Evolutionary conservation across 2,113 vertebrate genomes (phyloP).

Genomic region (Campylorhamphus procurvoides): DNA sequence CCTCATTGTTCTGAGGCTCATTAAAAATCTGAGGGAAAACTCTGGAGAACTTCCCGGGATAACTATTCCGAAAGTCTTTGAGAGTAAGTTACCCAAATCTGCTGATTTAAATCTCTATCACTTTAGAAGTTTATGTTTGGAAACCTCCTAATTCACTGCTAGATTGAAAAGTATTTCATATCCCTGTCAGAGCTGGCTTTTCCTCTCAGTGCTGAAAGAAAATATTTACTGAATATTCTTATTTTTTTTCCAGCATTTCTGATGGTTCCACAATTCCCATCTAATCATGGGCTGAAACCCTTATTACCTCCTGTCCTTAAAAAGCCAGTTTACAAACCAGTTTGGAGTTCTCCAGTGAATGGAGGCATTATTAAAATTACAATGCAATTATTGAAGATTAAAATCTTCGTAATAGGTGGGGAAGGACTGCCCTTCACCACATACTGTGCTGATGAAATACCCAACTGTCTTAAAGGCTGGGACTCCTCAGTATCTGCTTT

Average conservation of each 20-base stretch:
- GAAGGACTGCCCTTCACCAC: background rate
- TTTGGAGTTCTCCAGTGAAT: background rate
- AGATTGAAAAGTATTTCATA: background rate
- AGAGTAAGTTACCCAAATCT: background rate
- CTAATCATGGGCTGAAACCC: background rate
- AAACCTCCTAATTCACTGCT: background rate
- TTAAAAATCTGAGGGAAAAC: background rate
- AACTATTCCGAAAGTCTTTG: background rate
- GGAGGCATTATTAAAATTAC: background rate
- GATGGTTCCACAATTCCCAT: background rate
- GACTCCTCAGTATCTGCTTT: background rate
- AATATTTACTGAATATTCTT: background rate
- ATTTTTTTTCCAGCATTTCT: background rate
- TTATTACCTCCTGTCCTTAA: background rate
- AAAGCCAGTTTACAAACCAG: background rate
- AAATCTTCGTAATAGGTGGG: background rate
- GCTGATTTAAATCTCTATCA: background rate
- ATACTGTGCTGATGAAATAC: background rate
- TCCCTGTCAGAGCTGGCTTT: background rate
- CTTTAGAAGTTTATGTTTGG: background rate
- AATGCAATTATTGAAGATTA: background rate
- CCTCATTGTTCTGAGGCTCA: background rate
- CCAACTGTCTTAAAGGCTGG: background rate
- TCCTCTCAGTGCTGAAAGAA: background rate
- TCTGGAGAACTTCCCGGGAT: background rate